Evolutionary conservation across 2,888 invertebrate species (phyloP).

Genomic region (Scaptomyza cyrtandrae): DNA sequence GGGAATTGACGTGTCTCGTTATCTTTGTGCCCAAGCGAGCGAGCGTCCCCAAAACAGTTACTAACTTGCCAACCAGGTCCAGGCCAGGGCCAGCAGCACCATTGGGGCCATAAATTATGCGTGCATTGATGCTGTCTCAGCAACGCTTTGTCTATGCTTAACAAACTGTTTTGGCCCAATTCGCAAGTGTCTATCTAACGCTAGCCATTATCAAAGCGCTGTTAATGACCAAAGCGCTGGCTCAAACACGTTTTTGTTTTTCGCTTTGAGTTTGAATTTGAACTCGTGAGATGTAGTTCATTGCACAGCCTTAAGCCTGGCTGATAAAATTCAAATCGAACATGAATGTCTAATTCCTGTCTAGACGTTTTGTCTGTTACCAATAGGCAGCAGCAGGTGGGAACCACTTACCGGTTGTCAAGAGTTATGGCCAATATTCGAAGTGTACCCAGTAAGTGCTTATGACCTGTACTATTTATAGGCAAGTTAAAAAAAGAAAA

Average conservation of each 20-base stretch:
- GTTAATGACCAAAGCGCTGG: slow-evolving; percentile 3
- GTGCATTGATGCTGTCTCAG: slow-evolving; percentile 45
- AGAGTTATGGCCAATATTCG: slow-evolving; percentile 50
- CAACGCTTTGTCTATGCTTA: slow-evolving; percentile 28
- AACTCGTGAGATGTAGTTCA: slow-evolving; percentile 54
- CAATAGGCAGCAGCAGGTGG: slow-evolving; percentile 62
- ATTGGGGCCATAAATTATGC: slow-evolving; percentile 72
- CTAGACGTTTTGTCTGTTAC: slow-evolving; percentile 55
- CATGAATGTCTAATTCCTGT: slow-evolving; percentile 57
- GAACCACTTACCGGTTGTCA: slow-evolving; percentile 26
- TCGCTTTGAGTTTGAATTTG: slow-evolving; percentile 28
- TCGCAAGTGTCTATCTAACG: slow-evolving; percentile 33
- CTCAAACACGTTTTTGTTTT: slow-evolving; percentile 17
- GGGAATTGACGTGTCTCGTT: slow-evolving; percentile 78
- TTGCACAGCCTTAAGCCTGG: slow-evolving; percentile 38
- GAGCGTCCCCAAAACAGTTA: slow-evolving; percentile 12
- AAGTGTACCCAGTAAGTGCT: slow-evolving; percentile 4
- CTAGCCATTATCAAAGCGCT: slow-evolving; percentile 12
- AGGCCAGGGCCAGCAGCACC: slow-evolving; percentile 18
- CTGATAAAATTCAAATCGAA: slow-evolving; percentile 64
- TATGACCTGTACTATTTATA: slow-evolving; percentile 7
- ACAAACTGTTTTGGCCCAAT: slow-evolving; percentile 43
- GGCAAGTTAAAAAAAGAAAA: slow-evolving; percentile 13
- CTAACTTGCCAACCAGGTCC: slow-evolving; percentile 6
- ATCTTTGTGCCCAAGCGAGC: slow-evolving; percentile 50